Conservation (phyloP, 2,797 vertebrate genomes). For the Falco biarmicus region DNA sequence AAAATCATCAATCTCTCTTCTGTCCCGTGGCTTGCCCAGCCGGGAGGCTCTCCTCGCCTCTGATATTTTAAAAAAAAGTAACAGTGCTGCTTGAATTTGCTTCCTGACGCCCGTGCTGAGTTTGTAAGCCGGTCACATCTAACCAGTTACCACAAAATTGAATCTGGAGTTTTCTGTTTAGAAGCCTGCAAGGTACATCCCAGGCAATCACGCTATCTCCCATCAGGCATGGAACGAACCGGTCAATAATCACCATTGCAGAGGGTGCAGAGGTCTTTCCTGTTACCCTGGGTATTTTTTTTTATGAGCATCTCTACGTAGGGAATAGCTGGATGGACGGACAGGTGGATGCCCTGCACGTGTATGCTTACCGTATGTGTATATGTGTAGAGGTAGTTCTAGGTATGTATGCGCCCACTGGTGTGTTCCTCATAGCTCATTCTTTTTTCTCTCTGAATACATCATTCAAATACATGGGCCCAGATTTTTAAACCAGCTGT, state of each 20-base stretch:
- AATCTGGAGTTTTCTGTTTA: conserved; percentile 43
- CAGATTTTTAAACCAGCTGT: not conserved
- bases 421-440: accelerated
- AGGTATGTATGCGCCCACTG: accelerated
- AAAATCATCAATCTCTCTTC: not conserved
- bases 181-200: conserved; percentile 1
- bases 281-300: not conserved
- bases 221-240: not conserved
- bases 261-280: conserved; percentile 20
- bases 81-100: not conserved
- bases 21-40: not conserved
- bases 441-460: not conserved
- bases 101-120: not conserved
- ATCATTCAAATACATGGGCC: accelerated
- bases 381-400: not conserved
- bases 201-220: not conserved
- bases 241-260: not conserved
- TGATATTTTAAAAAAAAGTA: not conserved
- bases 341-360: not conserved
- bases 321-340: not conserved
- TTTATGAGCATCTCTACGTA: not conserved
- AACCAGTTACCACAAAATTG: conserved; percentile 8
- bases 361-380: accelerated
- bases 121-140: conserved; percentile 18
- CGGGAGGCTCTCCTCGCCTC: not conserved